Percentiles rank a stretch among this genome's conserved stretches.
Conservation (phyloP, 2,797 vertebrate genomes). For the Psittacula echo region DNA sequence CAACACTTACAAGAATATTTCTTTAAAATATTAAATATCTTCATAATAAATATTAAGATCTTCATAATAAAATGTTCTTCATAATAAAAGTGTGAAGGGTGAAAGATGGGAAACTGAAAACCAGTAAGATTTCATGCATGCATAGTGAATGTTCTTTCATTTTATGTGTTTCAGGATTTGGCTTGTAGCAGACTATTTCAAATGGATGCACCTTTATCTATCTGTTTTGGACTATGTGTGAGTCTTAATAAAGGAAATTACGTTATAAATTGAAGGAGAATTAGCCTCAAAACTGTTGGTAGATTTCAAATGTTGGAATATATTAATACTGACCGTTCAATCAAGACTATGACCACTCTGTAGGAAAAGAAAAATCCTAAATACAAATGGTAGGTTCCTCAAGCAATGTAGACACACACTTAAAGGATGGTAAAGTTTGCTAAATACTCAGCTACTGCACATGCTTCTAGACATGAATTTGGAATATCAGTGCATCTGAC, state of each 20-base stretch:
- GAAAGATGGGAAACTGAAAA: not conserved
- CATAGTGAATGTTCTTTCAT: not conserved
- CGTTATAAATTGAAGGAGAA: not conserved
- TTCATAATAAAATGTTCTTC: not conserved
- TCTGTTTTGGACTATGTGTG: not conserved
- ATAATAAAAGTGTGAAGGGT: not conserved
- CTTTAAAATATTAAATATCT: not conserved
- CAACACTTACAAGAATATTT: not conserved
- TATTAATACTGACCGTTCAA: not conserved
- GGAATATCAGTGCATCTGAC: not conserved
- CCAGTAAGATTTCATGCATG: not conserved
- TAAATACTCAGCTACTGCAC: not conserved
- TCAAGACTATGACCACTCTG: not conserved
- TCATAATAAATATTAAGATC: not conserved
- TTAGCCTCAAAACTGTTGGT: not conserved
- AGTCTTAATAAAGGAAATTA: not conserved
- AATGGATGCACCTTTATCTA: not conserved
- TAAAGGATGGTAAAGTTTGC: not conserved
- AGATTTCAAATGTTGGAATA: not conserved
- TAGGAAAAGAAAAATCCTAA: not conserved
- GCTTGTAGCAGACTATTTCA: not conserved
- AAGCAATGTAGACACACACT: not conserved
- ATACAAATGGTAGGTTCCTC: not conserved
- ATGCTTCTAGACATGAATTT: not conserved
- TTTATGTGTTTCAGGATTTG: not conserved